Evolutionary conservation across 2,888 invertebrate species (phyloP).

Genomic region (Zelleria hepariella): DNA sequence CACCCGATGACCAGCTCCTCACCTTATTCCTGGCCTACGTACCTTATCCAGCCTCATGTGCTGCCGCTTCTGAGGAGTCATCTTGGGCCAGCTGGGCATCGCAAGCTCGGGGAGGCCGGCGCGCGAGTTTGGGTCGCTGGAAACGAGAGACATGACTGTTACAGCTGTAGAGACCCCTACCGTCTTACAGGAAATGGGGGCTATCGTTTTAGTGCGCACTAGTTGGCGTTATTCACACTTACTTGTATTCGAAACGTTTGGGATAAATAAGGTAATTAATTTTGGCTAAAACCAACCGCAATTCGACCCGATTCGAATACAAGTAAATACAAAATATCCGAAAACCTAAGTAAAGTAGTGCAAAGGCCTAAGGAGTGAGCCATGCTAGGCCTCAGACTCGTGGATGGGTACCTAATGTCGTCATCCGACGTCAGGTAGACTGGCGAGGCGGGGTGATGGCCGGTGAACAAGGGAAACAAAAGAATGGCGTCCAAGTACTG

Average conservation of each 20-base stretch:
- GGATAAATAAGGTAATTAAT: too few relatives aligned
- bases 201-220: too few relatives aligned
- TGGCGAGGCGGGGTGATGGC: too few relatives aligned
- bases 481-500: neutral
- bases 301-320: too few relatives aligned
- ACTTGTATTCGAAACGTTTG: neutral
- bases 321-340: neutral
- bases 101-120: conserved; percentile 21
- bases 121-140: conserved; percentile 28
- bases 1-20: too few relatives aligned
- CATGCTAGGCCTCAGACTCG: too few relatives aligned
- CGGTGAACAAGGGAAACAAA: too few relatives aligned
- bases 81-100: conserved; percentile 30
- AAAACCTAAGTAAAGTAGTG: neutral
- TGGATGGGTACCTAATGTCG: too few relatives aligned
- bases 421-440: too few relatives aligned
- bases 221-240: too few relatives aligned
- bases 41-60: conserved; percentile 28
- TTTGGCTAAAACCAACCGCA: too few relatives aligned
- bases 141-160: neutral
- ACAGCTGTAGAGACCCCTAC: neutral
- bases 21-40: too few relatives aligned
- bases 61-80: conserved; percentile 26
- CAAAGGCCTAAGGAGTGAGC: neutral
- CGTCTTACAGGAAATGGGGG: neutral